Base-by-base conservation (phyloP, 2,113 vertebrate species). In the Dromaius novaehollandiae region DNA sequence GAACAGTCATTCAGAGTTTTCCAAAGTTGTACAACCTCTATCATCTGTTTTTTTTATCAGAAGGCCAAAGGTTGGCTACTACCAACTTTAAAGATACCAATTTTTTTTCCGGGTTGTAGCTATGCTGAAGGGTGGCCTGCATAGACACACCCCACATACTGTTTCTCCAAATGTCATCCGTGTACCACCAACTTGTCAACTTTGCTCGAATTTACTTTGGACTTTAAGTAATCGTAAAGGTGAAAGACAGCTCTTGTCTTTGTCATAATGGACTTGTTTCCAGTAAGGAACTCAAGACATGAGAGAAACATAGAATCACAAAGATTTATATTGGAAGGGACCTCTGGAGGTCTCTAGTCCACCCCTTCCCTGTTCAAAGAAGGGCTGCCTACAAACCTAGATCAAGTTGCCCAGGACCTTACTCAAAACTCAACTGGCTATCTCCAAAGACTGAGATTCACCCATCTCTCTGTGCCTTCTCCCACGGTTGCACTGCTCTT, bases 141-240 rank as follows among this genome's bases (percentile, higher is more conserved):
- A 50, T 6, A 24, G 3, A 26, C 13, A 8, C 55, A 2, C 1
- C 48, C 21, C 63, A 56, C 3, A 0, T 32, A 30, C 15, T 32
- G 28, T 32, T 32, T 56, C 55, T 32, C 32, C 56, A 60, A 18
- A 19, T 34, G 32, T 34, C 56, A 34, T 60, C 11, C 19, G 32
- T 60, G 32, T 25, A 40, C 5, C 40, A 42, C 66, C 66, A 46
- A 46, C 44, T 46, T 16, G 44, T 46, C 44, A 64, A 25, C 38
- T 44, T 38, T 66, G 38, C 50, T 2, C 3, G n/a, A 17, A 38
- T 38, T 64, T 25, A 55, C 44, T 75, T 73, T 38, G 21, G 30
- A 60, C 8, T 4, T 38, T 34, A 61, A 82, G 61, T 12, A 24
- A 56, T 17, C 44, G 26, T 25, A 16, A 34, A 61, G 66, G 50